These are phyloP conservation scores for Epinephelus coioides DNA, from an alignment of 2,797 vertebrate species.

Conservation along the genomic window DNA sequence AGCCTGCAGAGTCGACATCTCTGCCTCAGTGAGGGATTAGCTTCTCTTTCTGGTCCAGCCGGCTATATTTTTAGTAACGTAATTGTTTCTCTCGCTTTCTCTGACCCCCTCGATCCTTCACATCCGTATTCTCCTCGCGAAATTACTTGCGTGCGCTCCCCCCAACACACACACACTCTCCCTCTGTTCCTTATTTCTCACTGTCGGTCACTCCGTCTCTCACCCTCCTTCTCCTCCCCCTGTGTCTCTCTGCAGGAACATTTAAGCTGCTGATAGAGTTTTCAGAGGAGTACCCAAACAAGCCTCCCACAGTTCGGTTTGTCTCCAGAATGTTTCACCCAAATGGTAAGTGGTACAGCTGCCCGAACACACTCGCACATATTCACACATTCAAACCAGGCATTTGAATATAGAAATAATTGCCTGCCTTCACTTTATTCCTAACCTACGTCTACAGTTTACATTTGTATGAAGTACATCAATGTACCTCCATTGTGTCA, in stretches of 20 bases:
- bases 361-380: neutral
- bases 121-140: slow-evolving; percentile 43
- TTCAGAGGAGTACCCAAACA: slow-evolving; percentile 99
- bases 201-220: neutral
- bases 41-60: slow-evolving; percentile 27
- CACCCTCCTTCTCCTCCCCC: neutral
- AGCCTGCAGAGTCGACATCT: slow-evolving; percentile 49
- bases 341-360: slow-evolving; percentile 90
- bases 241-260: slow-evolving; percentile 87
- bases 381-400: neutral
- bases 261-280: slow-evolving; percentile 99
- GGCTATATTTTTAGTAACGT: slow-evolving; percentile 52
- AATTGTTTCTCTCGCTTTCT: slow-evolving; percentile 49
- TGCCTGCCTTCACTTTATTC: neutral
- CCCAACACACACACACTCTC: neutral
- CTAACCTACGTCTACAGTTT: neutral
- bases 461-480: neutral
- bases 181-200: neutral
- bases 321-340: slow-evolving; percentile 99
- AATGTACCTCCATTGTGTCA: neutral
- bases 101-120: slow-evolving; percentile 24
- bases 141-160: neutral
- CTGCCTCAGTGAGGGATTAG: slow-evolving; percentile 33
- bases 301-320: slow-evolving; percentile 98
- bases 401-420: neutral